Conservation (phyloP, 1,140 invertebrate species). For the Melanaphis sacchari region DNA sequence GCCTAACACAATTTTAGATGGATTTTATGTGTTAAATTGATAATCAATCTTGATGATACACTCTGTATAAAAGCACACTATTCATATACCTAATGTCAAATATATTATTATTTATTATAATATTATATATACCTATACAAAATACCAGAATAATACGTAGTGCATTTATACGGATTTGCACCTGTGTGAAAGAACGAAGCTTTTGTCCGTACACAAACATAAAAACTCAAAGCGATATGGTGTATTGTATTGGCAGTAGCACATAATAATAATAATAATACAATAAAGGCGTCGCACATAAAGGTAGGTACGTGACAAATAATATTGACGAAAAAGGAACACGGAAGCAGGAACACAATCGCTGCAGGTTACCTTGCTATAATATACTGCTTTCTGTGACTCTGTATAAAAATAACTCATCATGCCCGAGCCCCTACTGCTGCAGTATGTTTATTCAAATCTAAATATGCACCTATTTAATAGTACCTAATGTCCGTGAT, state of each 20-base stretch:
- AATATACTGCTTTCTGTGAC: neutral
- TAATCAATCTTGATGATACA: neutral
- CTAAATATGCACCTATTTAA: neutral
- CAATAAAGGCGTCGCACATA: neutral
- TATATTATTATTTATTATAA: neutral
- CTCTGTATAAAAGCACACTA: too few relatives aligned
- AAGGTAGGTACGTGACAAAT: neutral
- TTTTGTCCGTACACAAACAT: neutral
- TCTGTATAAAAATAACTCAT: neutral
- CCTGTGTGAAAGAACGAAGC: neutral
- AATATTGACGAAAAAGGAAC: neutral
- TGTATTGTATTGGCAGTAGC: neutral
- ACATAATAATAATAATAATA: neutral
- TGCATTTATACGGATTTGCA: neutral
- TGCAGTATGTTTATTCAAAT: neutral
- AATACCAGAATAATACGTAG: neutral
- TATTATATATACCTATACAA: neutral
- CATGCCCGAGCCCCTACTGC: neutral
- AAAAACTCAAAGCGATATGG: neutral
- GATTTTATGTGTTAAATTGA: neutral
- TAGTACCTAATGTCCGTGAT: neutral
- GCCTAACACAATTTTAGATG: neutral
- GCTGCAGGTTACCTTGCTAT: neutral
- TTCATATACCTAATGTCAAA: neutral
- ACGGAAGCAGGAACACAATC: neutral